These are phyloP conservation scores for Lerema accius DNA, from an alignment of 1,140 invertebrate species.

Conservation along the genomic window DNA sequence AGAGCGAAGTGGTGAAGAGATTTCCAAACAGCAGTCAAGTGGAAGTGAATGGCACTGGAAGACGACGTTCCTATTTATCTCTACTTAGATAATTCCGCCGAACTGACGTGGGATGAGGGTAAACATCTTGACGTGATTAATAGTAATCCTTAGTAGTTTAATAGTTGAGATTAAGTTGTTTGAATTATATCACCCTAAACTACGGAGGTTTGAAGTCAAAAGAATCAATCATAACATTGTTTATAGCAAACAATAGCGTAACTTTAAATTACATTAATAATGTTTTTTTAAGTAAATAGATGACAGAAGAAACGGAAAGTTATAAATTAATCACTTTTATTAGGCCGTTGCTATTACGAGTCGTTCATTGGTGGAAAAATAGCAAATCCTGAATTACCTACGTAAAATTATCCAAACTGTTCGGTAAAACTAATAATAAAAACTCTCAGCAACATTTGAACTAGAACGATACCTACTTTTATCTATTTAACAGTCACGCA, in stretches of 20 bases:
- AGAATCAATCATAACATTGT: slow-evolving; percentile 16
- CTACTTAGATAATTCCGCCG: slow-evolving; percentile 62
- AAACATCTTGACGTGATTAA: slow-evolving; percentile 73
- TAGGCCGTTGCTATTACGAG: too few species aligned
- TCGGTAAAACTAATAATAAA: not conserved
- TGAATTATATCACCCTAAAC: slow-evolving; percentile 35
- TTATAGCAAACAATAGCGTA: too few species aligned
- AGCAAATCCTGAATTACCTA: too few species aligned
- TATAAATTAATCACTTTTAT: too few species aligned
- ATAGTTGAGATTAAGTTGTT: slow-evolving; percentile 46
- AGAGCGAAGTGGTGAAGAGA: slow-evolving; percentile 43
- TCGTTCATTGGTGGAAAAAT: too few species aligned
- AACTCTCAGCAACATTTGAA: not conserved
- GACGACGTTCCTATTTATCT: slow-evolving; percentile 62
- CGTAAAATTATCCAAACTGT: too few species aligned
- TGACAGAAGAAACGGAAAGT: too few species aligned
- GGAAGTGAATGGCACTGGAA: slow-evolving; percentile 50
- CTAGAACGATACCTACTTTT: slow-evolving; percentile 3
- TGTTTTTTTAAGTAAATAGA: too few species aligned
- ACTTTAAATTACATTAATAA: too few species aligned
- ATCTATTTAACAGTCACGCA: slow-evolving; percentile 31
- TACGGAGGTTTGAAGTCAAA: slow-evolving; percentile 14
- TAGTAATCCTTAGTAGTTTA: slow-evolving; percentile 68
- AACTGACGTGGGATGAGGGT: slow-evolving; percentile 67
- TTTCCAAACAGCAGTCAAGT: slow-evolving; percentile 50